These are phyloP conservation scores for Macrosoma leucophasiata DNA, from an alignment of 2,888 invertebrate species.

Conservation along the genomic window DNA sequence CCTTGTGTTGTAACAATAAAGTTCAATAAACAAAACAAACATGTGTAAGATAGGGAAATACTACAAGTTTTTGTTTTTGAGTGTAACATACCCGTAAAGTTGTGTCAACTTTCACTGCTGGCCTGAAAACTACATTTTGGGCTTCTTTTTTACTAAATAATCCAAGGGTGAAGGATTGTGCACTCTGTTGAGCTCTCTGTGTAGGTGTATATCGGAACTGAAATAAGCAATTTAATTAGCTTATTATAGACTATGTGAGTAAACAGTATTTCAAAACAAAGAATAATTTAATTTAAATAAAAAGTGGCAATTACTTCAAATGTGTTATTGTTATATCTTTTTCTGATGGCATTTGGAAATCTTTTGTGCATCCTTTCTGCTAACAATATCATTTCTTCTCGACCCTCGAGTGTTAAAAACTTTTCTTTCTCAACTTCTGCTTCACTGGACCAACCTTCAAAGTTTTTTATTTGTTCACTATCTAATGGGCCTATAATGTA, in stretches of 20 bases:
- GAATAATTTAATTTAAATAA: conserved; percentile 1
- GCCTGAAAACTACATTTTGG: conserved; percentile 78
- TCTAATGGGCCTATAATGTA: no score
- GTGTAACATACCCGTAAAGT: conserved; percentile 77
- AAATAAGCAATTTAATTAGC: conserved; percentile 31
- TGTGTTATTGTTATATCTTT: conserved; percentile 75
- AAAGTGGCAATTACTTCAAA: conserved; percentile 65
- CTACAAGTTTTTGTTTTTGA: no score
- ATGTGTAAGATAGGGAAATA: no score
- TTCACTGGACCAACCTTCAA: conserved; percentile 77
- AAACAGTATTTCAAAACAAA: no score
- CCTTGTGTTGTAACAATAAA: no score
- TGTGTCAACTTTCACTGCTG: conserved; percentile 78
- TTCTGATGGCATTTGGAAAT: conserved; percentile 79
- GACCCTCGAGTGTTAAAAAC: conserved; percentile 82
- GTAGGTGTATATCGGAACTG: conserved; percentile 87
- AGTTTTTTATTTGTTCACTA: conserved; percentile 48
- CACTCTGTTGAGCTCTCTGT: conserved; percentile 85
- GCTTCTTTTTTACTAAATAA: conserved; percentile 81
- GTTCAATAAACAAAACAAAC: no score
- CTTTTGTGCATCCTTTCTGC: conserved; percentile 84
- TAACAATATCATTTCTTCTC: conserved; percentile 82
- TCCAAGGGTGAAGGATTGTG: conserved; percentile 83
- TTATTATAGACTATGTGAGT: no score
- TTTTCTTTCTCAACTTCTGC: conserved; percentile 74